These are phyloP conservation scores for Dryobates pubescens DNA, from an alignment of 2,797 vertebrate genomes.

Conservation along the genomic window DNA sequence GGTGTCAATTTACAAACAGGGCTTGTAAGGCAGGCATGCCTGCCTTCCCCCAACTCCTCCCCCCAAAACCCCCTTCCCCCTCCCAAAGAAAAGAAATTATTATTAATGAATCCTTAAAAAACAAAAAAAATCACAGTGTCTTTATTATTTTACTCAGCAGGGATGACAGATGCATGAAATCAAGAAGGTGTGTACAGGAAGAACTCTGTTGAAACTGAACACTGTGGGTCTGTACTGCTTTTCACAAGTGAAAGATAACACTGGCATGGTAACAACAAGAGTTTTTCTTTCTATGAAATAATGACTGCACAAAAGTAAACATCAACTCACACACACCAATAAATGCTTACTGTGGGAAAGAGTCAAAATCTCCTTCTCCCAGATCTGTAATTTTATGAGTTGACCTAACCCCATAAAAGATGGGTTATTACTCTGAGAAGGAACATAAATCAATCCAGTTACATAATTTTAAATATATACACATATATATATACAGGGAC, in stretches of 20 bases:
- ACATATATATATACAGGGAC: too few relatives aligned
- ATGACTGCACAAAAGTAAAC: not conserved
- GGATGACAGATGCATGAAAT: not conserved
- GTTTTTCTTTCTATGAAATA: not conserved
- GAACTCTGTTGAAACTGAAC: not conserved
- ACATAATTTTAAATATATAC: not conserved
- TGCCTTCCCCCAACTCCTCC: too few relatives aligned
- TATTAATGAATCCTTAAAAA: not conserved
- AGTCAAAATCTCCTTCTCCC: slow-evolving; percentile 5
- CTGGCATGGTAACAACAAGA: not conserved
- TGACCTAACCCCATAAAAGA: slow-evolving; percentile 27
- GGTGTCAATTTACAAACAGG: not conserved
- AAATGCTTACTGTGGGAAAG: slow-evolving; percentile 36
- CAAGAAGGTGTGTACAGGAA: not conserved
- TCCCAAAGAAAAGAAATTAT: not conserved
- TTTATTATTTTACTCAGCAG: not conserved
- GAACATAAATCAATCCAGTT: slow-evolving; percentile 39
- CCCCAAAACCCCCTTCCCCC: not conserved
- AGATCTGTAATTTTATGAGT: slow-evolving; percentile 55
- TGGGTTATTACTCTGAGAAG: slow-evolving; percentile 48
- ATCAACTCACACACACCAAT: not conserved
- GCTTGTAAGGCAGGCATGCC: not conserved
- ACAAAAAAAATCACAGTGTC: not conserved
- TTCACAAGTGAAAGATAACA: not conserved
- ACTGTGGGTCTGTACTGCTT: not conserved